Base-by-base conservation (phyloP, 92 coral and sea anemone genomes). In the Blastomussa wellsi region DNA sequence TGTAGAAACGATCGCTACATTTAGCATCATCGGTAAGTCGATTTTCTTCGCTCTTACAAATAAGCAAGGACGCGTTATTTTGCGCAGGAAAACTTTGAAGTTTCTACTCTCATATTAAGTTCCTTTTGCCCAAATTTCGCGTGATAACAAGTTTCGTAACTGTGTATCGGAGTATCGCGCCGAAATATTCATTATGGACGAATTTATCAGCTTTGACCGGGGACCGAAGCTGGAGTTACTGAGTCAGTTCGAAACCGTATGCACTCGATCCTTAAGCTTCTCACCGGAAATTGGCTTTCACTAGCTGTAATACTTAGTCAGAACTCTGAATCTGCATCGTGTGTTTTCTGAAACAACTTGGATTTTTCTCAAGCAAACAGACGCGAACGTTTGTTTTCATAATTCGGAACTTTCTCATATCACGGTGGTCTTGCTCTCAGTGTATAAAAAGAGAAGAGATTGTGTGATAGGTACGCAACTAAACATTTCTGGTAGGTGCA, bases 281-380 rank as follows among this genome's bases (percentile, higher is more conserved):
- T 36, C 33, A 52, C 86, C 86, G 86, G 86, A 82, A 82, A 82
- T 24, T 82, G 86, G 53, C 51, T 51, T 35, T 55, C 2, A 53
- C 0, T 51, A 4, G 78, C 16, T 79, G 55, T 36, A 64, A 37
- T 59, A 70, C 48, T 36, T 8, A 16, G 36, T 2, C 36, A 70
- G 51, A 60, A 52, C 51, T 29, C 39, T 15, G 78, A 15, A 26
- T 53, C 71, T n/a, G 29, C 47, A 20, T 67, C 12, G 48, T 20
- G 67, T 33, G 77, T 72, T 82, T 28, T 82, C 29, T 80, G 28
- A 80, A 29, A 35, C 76, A 80, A 68, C 20, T 28, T 26, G 20
- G 28, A 16, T 44, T 64, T 62, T 15, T 33, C 59, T 64, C 84
- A 1, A 20, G 65, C 48, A 81, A 33, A 68, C 77, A 33, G 68